These are phyloP conservation scores for Heliconius hortense DNA, from an alignment of 2,888 invertebrate species.

Conservation along the genomic window DNA sequence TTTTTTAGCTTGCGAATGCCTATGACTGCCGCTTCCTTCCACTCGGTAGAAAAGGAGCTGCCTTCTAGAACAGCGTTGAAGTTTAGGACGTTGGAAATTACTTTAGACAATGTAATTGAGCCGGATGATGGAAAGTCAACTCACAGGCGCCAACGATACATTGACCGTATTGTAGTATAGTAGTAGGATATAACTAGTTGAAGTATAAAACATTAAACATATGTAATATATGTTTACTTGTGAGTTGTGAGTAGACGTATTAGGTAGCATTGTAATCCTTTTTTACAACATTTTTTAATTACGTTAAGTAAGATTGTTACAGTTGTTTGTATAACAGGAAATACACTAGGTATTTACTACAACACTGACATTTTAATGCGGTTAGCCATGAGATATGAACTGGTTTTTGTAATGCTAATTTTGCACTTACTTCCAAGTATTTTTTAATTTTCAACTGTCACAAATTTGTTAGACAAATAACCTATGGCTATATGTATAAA, in stretches of 20 bases:
- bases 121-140: too few relatives aligned
- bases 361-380: slow-evolving; percentile 62
- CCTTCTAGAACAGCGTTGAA: too few relatives aligned
- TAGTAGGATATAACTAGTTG: too few relatives aligned
- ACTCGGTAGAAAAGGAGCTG: too few relatives aligned
- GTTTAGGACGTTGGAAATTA: too few relatives aligned
- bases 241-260: background rate
- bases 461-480: slow-evolving; percentile 1
- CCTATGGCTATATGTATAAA: background rate
- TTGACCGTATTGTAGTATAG: too few relatives aligned
- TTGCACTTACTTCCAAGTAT: slow-evolving; percentile 43
- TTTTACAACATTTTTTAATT: slow-evolving; percentile 17
- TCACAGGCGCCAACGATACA: too few relatives aligned
- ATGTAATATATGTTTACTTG: too few relatives aligned
- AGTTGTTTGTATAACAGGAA: slow-evolving; percentile 46
- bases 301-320: slow-evolving; percentile 38
- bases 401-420: slow-evolving; percentile 61
- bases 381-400: slow-evolving; percentile 66
- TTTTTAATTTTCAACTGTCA: slow-evolving; percentile 27
- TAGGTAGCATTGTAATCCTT: background rate
- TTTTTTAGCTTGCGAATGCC: too few relatives aligned
- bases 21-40: too few relatives aligned
- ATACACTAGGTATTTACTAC: slow-evolving; percentile 49
- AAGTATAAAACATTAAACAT: too few relatives aligned
- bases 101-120: too few relatives aligned